phyloP scores from a whole-genome alignment of 2,888 invertebrate genomes.

The Tenthredo notha region DNA sequence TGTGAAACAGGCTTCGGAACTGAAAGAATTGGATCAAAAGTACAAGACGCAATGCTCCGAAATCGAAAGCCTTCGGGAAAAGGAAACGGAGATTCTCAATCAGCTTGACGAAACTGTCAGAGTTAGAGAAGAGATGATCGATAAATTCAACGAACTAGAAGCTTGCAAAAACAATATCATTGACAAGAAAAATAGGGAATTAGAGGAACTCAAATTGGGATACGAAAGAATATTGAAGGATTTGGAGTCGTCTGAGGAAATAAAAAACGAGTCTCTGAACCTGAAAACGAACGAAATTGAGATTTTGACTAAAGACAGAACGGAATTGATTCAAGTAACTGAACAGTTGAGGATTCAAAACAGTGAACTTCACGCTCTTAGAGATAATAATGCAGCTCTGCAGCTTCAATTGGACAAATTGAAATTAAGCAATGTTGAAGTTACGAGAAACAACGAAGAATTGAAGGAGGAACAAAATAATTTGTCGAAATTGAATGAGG shows the following conservation, averaged over 20 bases:
- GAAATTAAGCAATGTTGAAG: conserved; percentile 57
- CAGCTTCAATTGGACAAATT: conserved; percentile 59
- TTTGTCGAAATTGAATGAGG: conserved; percentile 59
- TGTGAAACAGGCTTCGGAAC: conserved; percentile 3
- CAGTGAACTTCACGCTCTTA: conserved; percentile 58
- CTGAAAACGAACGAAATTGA: conserved; percentile 37
- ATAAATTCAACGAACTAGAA: conserved; percentile 79
- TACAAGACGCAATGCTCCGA: conserved; percentile 15
- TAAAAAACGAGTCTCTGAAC: conserved; percentile 28
- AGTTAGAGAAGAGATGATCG: conserved; percentile 68
- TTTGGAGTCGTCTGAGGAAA: conserved; percentile 55
- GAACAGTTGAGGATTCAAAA: conserved; percentile 59
- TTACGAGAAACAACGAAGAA: conserved; percentile 64
- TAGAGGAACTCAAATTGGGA: conserved; percentile 79
- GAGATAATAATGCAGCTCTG: conserved; percentile 56
- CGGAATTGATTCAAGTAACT: conserved; percentile 50
- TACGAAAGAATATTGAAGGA: conserved; percentile 61
- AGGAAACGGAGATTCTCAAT: conserved; percentile 22
- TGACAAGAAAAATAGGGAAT: conserved; percentile 80
- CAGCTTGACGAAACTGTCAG: conserved; percentile 66
- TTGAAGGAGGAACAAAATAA: conserved; percentile 66
- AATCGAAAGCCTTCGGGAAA: neutral
- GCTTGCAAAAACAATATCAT: conserved; percentile 79
- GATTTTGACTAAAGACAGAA: conserved; percentile 20
- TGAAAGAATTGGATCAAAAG: conserved; percentile 27